A percentile compares a stretch with the other conserved stretches of the same genome.
These are phyloP conservation scores for Cecidostiba fungosa DNA, from an alignment of 2,888 invertebrate species.

Conservation along the genomic window DNA sequence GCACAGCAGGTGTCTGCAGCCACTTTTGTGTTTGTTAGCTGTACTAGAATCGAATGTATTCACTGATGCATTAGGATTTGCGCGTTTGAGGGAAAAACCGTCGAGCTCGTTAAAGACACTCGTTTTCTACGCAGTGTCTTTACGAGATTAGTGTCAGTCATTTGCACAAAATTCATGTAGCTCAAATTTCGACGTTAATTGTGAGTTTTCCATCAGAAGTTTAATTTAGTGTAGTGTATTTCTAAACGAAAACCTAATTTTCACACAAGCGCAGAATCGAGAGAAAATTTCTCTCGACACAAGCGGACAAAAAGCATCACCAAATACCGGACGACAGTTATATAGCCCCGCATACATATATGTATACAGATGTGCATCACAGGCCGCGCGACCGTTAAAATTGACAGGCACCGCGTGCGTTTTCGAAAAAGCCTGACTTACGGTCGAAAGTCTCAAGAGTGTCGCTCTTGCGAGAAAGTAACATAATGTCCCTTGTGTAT, in stretches of 20 bases:
- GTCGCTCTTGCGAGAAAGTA: conserved; percentile 29
- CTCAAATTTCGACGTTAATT: too few relatives aligned
- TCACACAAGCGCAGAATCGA: background rate
- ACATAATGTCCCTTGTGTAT: background rate
- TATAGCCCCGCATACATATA: background rate
- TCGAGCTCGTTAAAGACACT: too few relatives aligned
- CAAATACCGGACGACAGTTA: background rate
- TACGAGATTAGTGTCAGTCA: too few relatives aligned
- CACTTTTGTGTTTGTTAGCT: background rate
- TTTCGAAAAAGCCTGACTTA: conserved; percentile 39
- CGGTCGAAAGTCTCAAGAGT: conserved; percentile 22
- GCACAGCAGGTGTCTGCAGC: conserved; percentile 8
- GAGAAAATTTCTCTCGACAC: background rate
- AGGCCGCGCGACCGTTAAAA: conserved; percentile 29
- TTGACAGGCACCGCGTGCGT: conserved; percentile 6
- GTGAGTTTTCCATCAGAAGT: background rate
- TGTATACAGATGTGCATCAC: background rate
- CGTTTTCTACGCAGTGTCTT: too few relatives aligned
- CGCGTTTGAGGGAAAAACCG: too few relatives aligned
- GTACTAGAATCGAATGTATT: background rate
- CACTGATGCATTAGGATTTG: background rate
- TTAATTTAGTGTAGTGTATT: too few relatives aligned
- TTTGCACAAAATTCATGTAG: too few relatives aligned
- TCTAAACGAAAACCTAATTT: background rate
- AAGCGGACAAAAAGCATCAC: background rate